Evolutionary conservation across 2,113 vertebrate species (phyloP).

Genomic region (Aegithalos caudatus): DNA sequence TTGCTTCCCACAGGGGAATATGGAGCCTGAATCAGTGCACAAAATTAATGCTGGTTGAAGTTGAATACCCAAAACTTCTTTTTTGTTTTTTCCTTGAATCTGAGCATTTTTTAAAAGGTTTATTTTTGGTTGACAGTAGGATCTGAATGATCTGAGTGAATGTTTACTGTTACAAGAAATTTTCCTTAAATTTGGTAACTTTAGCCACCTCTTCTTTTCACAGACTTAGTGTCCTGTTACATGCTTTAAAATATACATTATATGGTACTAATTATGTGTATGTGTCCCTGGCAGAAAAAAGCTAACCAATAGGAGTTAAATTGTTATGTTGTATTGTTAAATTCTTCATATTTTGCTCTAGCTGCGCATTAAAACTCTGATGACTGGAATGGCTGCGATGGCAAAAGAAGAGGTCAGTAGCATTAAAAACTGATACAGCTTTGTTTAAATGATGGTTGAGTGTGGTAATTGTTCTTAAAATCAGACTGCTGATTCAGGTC

Average conservation of each 20-base stretch:
- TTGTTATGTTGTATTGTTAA: too few species aligned
- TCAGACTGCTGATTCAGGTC: background rate
- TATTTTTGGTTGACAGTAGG: background rate
- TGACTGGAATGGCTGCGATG: constrained; percentile 95
- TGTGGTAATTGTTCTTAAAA: background rate
- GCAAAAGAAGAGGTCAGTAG: constrained; percentile 84
- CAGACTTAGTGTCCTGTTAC: background rate
- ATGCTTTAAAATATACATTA: background rate
- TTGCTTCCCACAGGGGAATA: background rate
- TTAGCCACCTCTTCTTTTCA: background rate
- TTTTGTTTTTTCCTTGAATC: background rate
- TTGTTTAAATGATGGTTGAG: background rate
- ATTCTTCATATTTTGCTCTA: constrained; percentile 39
- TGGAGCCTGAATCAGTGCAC: background rate
- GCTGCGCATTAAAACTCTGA: constrained; percentile 87
- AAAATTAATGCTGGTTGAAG: background rate
- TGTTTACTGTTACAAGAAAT: background rate
- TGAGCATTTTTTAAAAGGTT: background rate
- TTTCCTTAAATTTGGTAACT: background rate
- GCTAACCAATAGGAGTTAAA: background rate
- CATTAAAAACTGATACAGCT: background rate
- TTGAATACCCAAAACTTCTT: background rate
- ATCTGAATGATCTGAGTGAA: background rate
- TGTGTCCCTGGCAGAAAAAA: background rate
- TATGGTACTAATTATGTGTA: background rate